These are phyloP conservation scores for Timema podura DNA, from an alignment of 2,888 invertebrate genomes.

Conservation along the genomic window DNA sequence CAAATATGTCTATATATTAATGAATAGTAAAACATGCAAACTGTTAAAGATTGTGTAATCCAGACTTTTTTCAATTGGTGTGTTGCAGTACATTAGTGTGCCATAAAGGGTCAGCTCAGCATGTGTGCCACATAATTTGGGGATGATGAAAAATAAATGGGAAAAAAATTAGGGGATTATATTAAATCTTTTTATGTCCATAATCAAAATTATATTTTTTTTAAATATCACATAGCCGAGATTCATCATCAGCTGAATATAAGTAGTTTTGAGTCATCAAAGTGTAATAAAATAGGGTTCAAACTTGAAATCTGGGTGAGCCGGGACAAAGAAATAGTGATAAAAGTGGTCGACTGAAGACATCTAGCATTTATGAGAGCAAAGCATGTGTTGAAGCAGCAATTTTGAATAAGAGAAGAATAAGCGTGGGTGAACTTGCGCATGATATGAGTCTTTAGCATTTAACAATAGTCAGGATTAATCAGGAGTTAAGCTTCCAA, in stretches of 20 bases:
- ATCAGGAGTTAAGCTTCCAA: slow-evolving; percentile 11
- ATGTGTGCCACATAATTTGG: too few relatives aligned
- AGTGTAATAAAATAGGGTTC: slow-evolving; percentile 13
- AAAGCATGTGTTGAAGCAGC: not conserved
- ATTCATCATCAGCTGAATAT: not conserved
- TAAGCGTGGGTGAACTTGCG: not conserved
- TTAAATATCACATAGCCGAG: not conserved
- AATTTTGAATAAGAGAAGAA: not conserved
- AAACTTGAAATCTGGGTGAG: not conserved
- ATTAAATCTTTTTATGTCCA: too few relatives aligned
- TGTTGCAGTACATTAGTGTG: too few relatives aligned
- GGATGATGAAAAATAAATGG: too few relatives aligned
- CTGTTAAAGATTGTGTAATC: too few relatives aligned
- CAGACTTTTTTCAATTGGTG: too few relatives aligned
- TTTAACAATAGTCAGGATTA: not conserved
- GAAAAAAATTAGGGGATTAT: too few relatives aligned
- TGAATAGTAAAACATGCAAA: too few relatives aligned
- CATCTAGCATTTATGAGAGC: not conserved
- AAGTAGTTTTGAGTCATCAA: slow-evolving; percentile 1
- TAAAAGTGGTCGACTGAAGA: not conserved
- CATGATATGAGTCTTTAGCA: slow-evolving; percentile 8
- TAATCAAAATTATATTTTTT: too few relatives aligned
- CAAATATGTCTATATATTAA: too few relatives aligned
- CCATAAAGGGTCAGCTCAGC: too few relatives aligned
- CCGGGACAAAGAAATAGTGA: not conserved